phyloP scores from a whole-genome alignment of 2,113 vertebrate species.

The Muntiacus muntjak region DNA sequence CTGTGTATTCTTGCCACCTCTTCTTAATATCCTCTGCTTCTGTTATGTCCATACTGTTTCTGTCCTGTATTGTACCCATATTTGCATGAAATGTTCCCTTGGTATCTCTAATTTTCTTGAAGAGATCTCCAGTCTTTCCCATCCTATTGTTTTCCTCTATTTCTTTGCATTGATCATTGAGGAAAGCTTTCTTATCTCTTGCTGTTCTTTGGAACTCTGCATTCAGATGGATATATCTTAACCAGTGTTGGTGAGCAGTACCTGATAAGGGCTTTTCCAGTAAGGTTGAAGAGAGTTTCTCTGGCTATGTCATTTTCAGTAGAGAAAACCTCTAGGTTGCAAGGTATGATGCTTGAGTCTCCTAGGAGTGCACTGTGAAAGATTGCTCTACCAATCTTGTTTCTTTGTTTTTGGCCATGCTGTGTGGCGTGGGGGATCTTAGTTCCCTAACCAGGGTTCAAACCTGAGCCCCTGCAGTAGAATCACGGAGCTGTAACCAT shows the following conservation, averaged over 20 bases:
- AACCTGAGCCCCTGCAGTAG: neutral
- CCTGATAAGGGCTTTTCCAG: neutral
- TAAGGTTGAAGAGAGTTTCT: neutral
- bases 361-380: neutral
- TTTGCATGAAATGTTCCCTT: neutral
- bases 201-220: neutral
- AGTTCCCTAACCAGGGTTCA: neutral
- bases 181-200: neutral
- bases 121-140: neutral
- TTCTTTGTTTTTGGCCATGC: neutral
- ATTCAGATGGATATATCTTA: neutral
- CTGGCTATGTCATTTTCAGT: neutral
- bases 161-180: neutral
- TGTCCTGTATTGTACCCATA: neutral
- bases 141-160: neutral
- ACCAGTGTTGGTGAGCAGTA: neutral
- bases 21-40: neutral
- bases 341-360: neutral
- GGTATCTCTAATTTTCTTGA: neutral
- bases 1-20: neutral
- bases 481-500: neutral
- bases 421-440: neutral
- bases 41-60: rapidly evolving
- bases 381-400: neutral
- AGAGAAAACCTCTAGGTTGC: neutral